Evolutionary conservation across 2,888 invertebrate species (phyloP).

Genomic region (Meloe dianella): DNA sequence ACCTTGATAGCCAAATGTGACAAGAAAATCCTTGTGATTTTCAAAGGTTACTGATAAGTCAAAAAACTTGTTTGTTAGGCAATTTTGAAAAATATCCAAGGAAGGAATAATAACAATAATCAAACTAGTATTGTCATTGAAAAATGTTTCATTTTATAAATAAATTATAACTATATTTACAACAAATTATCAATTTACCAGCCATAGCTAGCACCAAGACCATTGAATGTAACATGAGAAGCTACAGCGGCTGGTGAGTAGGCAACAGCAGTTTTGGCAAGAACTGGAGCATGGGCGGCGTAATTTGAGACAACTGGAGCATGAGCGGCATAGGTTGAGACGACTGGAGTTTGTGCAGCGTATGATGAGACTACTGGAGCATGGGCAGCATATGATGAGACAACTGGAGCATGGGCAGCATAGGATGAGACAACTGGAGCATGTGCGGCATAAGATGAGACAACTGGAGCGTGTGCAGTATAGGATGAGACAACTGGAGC

Average conservation of each 20-base stretch:
- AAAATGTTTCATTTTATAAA: slow-evolving; percentile 12
- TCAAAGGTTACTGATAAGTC: too few species aligned
- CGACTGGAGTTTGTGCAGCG: slow-evolving; percentile 16
- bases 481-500: slow-evolving; percentile 37
- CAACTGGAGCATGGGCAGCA: slow-evolving; percentile 33
- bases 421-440: slow-evolving; percentile 47
- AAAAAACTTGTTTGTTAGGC: too few species aligned
- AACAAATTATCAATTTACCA: slow-evolving; percentile 58
- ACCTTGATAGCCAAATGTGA: too few species aligned
- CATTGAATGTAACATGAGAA: slow-evolving; percentile 69
- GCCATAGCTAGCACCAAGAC: slow-evolving; percentile 67
- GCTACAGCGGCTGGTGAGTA: slow-evolving; percentile 68
- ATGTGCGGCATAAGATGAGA: slow-evolving; percentile 49
- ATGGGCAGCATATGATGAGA: slow-evolving; percentile 15
- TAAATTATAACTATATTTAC: slow-evolving; percentile 15
- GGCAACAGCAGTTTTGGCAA: slow-evolving; percentile 52
- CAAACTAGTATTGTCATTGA: background rate
- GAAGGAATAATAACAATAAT: background rate
- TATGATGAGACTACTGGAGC: background rate
- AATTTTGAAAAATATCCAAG: too few species aligned
- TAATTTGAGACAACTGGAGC: slow-evolving; percentile 38
- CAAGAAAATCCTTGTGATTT: too few species aligned
- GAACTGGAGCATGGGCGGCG: slow-evolving; percentile 24
- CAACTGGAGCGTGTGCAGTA: slow-evolving; percentile 42
- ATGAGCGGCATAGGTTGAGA: slow-evolving; percentile 47